Conservation (phyloP, 2,113 vertebrate genomes). For the Ellobius talpinus region DNA sequence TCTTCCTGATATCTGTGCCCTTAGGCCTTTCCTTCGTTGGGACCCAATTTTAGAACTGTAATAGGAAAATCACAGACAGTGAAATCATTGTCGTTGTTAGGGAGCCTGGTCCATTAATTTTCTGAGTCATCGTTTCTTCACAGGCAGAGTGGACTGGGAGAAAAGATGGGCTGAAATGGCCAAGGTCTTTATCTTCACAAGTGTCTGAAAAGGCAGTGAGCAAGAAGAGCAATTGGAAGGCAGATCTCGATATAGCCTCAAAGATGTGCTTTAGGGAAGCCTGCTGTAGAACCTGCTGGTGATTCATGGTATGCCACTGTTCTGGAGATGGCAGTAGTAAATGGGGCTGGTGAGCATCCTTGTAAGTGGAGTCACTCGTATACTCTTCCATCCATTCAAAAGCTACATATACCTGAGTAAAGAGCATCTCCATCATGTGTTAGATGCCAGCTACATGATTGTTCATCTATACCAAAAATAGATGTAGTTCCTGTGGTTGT, state of each 20-base stretch:
- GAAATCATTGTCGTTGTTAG: constrained; percentile 71
- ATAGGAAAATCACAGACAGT: constrained; percentile 76
- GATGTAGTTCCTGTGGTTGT: not conserved
- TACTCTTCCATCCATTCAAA: constrained; percentile 9
- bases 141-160: constrained; percentile 53
- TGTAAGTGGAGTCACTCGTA: constrained; percentile 3
- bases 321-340: not conserved
- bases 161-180: constrained; percentile 48
- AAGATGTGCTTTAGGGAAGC: not conserved
- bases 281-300: not conserved
- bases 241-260: not conserved
- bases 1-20: constrained; percentile 55
- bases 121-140: constrained; percentile 78
- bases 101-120: constrained; percentile 77
- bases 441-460: not conserved
- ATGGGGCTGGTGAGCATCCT: not conserved
- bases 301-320: not conserved
- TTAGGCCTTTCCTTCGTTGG: constrained; percentile 69
- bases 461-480: not conserved
- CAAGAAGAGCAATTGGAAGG: not conserved
- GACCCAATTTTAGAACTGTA: constrained; percentile 78
- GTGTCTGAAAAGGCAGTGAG: constrained; percentile 22
- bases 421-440: not conserved
- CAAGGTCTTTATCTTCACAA: constrained; percentile 54
- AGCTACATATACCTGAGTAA: not conserved